A percentile compares a stretch with the other conserved stretches of the same genome.
Conservation (phyloP, 2,888 invertebrate genomes). For the Pheosia gnoma region DNA sequence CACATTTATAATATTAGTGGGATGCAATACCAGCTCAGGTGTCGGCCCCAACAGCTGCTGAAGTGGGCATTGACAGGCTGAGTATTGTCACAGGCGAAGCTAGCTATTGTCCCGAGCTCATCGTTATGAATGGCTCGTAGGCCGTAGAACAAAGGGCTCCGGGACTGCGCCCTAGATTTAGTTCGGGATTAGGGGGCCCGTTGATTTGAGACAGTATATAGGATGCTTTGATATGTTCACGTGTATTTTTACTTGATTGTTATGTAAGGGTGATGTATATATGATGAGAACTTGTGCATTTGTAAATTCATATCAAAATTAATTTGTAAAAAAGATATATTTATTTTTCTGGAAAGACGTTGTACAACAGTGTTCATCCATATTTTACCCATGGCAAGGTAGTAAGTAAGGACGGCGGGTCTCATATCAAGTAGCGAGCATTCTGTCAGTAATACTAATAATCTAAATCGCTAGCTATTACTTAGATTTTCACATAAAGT, state of each 20-base stretch:
- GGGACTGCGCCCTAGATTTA: background rate
- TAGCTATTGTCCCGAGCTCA: background rate
- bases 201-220: background rate
- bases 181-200: background rate
- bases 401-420: no score
- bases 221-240: background rate
- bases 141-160: background rate
- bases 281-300: no score
- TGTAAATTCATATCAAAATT: no score
- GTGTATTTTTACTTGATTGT: background rate
- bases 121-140: conserved; percentile 1
- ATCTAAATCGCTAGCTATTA: no score
- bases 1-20: background rate
- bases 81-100: background rate
- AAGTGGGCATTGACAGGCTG: conserved; percentile 36
- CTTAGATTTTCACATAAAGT: no score
- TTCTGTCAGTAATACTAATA: no score
- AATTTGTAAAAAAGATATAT: no score
- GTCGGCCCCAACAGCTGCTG: conserved; percentile 48
- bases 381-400: no score
- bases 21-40: conserved; percentile 33
- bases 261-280: background rate
- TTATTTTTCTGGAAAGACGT: no score
- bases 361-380: no score
- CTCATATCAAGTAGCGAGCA: no score